phyloP scores from a whole-genome alignment of 2,113 vertebrate species.

The Eira barbara region DNA sequence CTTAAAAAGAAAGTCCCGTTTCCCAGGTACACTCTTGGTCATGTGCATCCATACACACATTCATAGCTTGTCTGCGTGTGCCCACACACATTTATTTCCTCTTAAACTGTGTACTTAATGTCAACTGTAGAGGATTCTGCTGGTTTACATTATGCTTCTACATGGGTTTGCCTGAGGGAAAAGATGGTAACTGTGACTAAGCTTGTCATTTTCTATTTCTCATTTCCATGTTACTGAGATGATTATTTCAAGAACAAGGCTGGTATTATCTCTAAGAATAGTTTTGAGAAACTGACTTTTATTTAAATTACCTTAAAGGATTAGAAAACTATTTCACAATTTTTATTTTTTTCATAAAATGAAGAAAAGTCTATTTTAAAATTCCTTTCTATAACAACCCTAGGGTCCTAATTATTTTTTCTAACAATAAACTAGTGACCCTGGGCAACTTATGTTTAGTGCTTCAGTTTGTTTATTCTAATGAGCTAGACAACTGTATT shows the following conservation, averaged over 20 bases:
- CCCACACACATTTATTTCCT: background rate
- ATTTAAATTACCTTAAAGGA: conserved; percentile 1
- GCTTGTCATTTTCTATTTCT: background rate
- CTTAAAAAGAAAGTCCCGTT: background rate
- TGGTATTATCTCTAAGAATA: background rate
- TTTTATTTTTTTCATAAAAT: conserved; percentile 6
- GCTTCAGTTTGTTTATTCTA: conserved; percentile 14
- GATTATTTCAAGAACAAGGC: background rate
- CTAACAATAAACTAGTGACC: background rate
- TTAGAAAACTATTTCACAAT: conserved; percentile 2
- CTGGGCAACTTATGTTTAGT: background rate
- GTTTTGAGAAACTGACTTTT: conserved; percentile 22
- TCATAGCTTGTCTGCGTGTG: background rate
- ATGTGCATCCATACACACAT: background rate
- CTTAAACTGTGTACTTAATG: background rate
- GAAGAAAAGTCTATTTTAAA: background rate
- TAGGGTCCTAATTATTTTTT: background rate
- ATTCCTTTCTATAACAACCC: background rate
- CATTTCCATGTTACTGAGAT: background rate
- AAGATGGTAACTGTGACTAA: background rate
- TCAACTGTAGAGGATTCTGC: background rate
- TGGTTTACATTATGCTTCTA: background rate
- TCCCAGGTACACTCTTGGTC: background rate
- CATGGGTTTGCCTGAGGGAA: conserved; percentile 17
- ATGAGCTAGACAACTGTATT: background rate